phyloP scores from a whole-genome alignment of 1,140 invertebrate genomes.

The Drosophila littoralis region DNA sequence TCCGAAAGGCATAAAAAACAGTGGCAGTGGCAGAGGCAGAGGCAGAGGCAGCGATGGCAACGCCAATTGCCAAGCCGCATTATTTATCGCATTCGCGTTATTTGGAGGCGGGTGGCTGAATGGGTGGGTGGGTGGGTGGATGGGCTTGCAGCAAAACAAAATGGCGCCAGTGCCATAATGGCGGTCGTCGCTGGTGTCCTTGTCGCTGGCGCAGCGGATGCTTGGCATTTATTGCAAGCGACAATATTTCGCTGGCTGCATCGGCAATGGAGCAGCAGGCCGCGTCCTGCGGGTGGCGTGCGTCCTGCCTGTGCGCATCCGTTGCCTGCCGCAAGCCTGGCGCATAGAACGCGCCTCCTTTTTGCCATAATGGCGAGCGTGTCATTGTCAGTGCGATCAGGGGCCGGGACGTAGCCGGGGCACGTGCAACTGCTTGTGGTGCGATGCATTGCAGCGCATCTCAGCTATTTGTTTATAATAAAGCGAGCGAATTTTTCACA shows the following conservation, averaged over 20 bases:
- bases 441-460: neutral
- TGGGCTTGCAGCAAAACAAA: conserved; percentile 50
- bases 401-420: neutral
- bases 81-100: conserved; percentile 75
- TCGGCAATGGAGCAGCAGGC: conserved; percentile 27
- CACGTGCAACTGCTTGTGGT: neutral
- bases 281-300: conserved; percentile 21
- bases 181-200: conserved; percentile 51
- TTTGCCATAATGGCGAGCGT: conserved; percentile 27
- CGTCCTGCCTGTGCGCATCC: conserved; percentile 33
- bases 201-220: conserved; percentile 73
- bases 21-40: conserved; percentile 1
- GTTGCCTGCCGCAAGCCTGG: conserved; percentile 31
- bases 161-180: conserved; percentile 71
- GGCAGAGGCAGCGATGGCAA: conserved; percentile 11
- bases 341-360: conserved; percentile 27
- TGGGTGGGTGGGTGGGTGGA: neutral
- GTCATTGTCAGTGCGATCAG: conserved; percentile 35
- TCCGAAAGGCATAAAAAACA: conserved; percentile 48
- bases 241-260: conserved; percentile 74
- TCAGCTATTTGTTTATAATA: conserved; percentile 59
- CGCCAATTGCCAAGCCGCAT: conserved; percentile 75
- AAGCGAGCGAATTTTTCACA: conserved; percentile 49
- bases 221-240: conserved; percentile 80
- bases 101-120: conserved; percentile 22